Percentiles rank a stretch among this genome's conserved stretches.
Evolutionary conservation across 2,888 invertebrate species (phyloP).

Genomic region (Nomada fucata): DNA sequence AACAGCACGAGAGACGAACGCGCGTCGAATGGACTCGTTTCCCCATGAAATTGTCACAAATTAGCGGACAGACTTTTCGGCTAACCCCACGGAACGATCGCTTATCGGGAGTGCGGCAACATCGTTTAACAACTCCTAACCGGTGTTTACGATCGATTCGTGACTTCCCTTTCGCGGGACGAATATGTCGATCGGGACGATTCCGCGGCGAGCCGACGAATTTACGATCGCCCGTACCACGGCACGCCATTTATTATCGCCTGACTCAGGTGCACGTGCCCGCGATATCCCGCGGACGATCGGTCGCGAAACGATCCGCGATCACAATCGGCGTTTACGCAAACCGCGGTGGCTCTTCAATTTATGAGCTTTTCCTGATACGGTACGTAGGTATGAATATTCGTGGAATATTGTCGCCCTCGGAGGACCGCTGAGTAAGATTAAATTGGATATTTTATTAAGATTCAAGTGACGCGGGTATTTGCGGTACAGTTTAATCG

Average conservation of each 20-base stretch:
- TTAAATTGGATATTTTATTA: no score
- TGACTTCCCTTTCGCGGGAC: conserved; percentile 41
- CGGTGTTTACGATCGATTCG: conserved; percentile 48
- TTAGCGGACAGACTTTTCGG: conserved; percentile 8
- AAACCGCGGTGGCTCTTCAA: no score
- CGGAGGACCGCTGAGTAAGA: no score
- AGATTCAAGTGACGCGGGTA: no score
- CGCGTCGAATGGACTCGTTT: conserved; percentile 5
- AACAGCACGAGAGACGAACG: background rate
- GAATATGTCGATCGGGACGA: conserved; percentile 46
- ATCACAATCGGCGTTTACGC: background rate
- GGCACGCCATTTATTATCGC: conserved; percentile 37
- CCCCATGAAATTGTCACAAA: conserved; percentile 14
- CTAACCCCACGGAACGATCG: conserved; percentile 9
- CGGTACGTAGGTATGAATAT: no score
- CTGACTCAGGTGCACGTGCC: conserved; percentile 5
- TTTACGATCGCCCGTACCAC: conserved; percentile 28
- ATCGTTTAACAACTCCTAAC: conserved; percentile 34
- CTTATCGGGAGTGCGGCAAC: conserved; percentile 2
- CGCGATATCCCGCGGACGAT: conserved; percentile 10
- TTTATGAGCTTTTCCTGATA: no score
- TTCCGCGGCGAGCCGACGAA: conserved; percentile 36
- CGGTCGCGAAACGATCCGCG: background rate
- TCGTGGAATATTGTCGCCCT: no score
- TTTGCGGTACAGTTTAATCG: no score